Base-by-base conservation (phyloP, 2,888 invertebrate genomes). In the Drosophila cognata region DNA sequence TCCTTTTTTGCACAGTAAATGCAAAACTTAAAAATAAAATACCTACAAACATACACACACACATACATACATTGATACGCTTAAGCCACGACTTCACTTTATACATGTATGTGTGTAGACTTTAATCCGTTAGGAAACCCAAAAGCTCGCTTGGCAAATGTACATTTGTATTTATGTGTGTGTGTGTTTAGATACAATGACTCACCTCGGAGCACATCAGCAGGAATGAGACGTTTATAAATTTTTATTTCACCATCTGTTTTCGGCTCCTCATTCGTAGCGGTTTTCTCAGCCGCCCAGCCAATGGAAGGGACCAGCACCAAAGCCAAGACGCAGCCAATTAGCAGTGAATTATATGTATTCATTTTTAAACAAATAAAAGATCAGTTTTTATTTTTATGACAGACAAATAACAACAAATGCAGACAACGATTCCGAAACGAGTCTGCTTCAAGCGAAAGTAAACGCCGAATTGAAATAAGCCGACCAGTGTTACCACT, bases 191-290 rank as follows among this genome's bases (percentile, higher is more conserved):
- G 16, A 21, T 21, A 46, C 21, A 46, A 46, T 41, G 50, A 82
- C 83, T 94, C 94, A 98, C 98, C 98, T 95, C 98, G 96, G 77
- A 98, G 94, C 46, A 97, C 97, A 93, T 98, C 98, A 88, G 98
- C 98, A 50, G 97, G 97, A 88, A 98, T 97, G 82, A 97, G 94
- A 81, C 98, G 94, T 91, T 95, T 96, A 94, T 95, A 97, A 55
- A 96, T 96, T 93, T 96, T 97, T 58, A 95, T 94, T 72, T 94
- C 94, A 41, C 94, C 94, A 29, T 84, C 92, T 21, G 21, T 16
- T 51, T 82, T 66, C 10, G 59, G 52, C 29, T 46, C 5, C 28
- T 79, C 60, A 21, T 57, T 63, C 35, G 41, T 2, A 7, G 13
- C 52, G 4, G 31, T 4, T 28, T 71, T 77, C 38, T 78, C 58